Evolutionary conservation across 2,797 vertebrate genomes (phyloP).

Genomic region (Rallus crepitans): DNA sequence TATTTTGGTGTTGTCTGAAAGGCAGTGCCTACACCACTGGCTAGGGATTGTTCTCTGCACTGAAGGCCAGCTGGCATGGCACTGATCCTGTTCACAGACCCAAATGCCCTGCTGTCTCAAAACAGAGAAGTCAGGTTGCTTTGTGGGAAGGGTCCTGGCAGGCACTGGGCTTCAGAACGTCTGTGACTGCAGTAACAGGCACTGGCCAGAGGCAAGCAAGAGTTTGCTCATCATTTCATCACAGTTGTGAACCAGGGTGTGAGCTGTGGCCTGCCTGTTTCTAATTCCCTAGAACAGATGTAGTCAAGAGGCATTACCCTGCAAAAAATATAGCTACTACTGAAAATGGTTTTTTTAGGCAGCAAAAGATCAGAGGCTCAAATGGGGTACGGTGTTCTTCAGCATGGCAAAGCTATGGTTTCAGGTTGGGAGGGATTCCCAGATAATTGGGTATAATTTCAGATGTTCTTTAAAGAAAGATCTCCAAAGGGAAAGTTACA

Average conservation of each 20-base stretch:
- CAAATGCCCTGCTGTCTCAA: accelerated
- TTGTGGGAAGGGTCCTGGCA: not conserved
- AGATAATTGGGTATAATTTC: not conserved
- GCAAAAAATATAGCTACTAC: not conserved
- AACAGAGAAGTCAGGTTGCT: not conserved
- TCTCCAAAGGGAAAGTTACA: not conserved
- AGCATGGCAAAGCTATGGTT: not conserved
- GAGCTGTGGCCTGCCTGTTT: not conserved
- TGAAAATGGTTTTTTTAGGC: not conserved
- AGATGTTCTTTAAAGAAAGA: not conserved
- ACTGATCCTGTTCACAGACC: not conserved
- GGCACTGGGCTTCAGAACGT: accelerated
- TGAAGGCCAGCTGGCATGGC: not conserved
- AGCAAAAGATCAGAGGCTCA: not conserved
- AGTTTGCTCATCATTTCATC: accelerated
- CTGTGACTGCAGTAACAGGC: not conserved
- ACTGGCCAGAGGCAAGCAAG: accelerated
- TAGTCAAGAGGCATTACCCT: not conserved
- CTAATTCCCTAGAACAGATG: not conserved
- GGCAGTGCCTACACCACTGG: not conserved
- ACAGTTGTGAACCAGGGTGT: not conserved
- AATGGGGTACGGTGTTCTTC: not conserved
- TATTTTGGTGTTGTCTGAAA: not conserved
- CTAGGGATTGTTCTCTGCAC: not conserved
- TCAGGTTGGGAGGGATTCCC: not conserved